Evolutionary conservation across 37 sponge, comb jelly and placozoan genomes (phyloP).

Genomic region (Cladorhizidae sp.): DNA sequence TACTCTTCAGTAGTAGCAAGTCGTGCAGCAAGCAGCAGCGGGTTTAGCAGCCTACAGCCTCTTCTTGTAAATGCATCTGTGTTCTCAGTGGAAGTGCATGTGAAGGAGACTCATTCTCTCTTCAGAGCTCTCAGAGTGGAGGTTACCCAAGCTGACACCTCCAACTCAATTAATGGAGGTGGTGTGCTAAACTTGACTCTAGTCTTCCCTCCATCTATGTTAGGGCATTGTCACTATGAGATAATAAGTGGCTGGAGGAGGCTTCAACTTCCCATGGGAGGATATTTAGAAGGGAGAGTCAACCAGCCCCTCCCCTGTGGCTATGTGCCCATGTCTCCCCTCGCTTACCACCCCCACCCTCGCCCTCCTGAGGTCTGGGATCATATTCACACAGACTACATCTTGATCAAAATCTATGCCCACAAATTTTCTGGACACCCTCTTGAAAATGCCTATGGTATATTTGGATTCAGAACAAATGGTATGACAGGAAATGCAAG

Average conservation of each 20-base stretch:
- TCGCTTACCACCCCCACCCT: neutral
- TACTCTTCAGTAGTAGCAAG: neutral
- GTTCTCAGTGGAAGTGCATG: neutral
- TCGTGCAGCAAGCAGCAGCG: neutral
- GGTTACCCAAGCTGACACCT: neutral
- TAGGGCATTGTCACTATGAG: constrained; percentile 24
- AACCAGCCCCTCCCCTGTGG: constrained; percentile 33
- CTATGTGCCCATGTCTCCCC: neutral
- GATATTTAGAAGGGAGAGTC: neutral
- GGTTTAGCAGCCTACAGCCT: neutral
- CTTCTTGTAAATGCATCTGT: neutral
- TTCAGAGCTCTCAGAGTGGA: neutral
- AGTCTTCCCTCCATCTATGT: neutral
- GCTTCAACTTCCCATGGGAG: neutral
- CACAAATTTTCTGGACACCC: neutral
- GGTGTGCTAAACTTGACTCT: neutral
- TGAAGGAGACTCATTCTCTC: neutral
- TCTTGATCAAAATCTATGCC: constrained; percentile 1
- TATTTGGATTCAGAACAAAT: neutral
- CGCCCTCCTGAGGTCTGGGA: too few relatives aligned
- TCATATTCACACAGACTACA: constrained; percentile 5
- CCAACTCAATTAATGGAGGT: neutral
- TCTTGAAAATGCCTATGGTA: neutral
- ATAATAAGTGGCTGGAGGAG: neutral
- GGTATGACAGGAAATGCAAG: neutral